Percentiles rank a stretch among this genome's conserved stretches.
Conservation (phyloP, 2,797 vertebrate species). For the Octomys mimax region DNA sequence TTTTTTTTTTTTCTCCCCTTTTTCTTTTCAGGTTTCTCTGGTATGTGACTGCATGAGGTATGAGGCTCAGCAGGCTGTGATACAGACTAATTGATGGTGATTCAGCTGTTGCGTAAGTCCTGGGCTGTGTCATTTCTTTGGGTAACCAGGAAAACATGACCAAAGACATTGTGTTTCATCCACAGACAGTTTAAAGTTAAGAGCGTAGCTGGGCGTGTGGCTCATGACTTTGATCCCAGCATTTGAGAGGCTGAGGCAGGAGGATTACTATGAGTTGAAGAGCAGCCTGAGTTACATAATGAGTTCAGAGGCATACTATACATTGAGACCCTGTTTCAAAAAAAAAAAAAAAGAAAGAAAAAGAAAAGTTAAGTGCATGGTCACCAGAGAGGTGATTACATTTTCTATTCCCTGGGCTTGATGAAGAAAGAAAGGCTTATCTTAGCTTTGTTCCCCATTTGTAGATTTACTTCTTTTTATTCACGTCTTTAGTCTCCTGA, state of each 20-base stretch:
- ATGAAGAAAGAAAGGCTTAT: slow-evolving; percentile 42
- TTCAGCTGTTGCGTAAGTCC: slow-evolving; percentile 71
- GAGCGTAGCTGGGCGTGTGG: background rate
- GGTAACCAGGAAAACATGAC: slow-evolving; percentile 68
- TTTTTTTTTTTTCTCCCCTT: no score
- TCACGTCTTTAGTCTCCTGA: background rate
- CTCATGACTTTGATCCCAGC: no score
- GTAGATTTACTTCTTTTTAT: background rate
- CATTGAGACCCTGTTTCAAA: no score
- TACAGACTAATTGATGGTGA: slow-evolving; percentile 73
- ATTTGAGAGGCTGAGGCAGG: no score
- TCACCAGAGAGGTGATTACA: slow-evolving; percentile 15
- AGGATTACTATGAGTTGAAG: no score
- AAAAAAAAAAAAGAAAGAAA: no score
- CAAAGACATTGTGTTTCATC: slow-evolving; percentile 50
- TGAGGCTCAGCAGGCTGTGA: slow-evolving; percentile 46
- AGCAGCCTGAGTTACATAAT: no score
- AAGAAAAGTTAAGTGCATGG: background rate
- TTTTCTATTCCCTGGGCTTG: slow-evolving; percentile 28
- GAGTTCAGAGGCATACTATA: no score
- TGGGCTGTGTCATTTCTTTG: slow-evolving; percentile 62
- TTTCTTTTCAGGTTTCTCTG: slow-evolving; percentile 59
- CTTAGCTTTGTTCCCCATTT: background rate
- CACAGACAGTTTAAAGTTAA: slow-evolving; percentile 58
- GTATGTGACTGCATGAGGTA: slow-evolving; percentile 62